Conservation (phyloP, 2,113 vertebrate species). For the Pelvicachromis taeniatus region DNA sequence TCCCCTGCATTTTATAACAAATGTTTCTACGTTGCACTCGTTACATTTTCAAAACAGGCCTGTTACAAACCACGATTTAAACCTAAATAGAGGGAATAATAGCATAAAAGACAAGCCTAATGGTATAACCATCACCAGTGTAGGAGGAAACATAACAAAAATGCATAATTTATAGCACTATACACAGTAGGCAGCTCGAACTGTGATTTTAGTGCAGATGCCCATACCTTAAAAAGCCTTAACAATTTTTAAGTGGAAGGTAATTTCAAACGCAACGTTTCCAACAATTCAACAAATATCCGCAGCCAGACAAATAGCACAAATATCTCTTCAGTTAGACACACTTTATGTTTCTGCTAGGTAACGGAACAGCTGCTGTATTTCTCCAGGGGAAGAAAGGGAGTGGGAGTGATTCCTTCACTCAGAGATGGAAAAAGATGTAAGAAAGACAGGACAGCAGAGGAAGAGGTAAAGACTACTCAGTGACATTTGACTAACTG, state of each 20-base stretch:
- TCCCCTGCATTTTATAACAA: neutral
- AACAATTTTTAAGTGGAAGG: neutral
- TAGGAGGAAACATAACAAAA: neutral
- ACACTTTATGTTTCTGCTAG: neutral
- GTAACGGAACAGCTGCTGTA: neutral
- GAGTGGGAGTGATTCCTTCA: neutral
- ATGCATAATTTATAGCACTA: neutral
- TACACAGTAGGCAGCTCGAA: neutral
- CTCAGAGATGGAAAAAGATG: neutral
- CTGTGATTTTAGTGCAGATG: neutral
- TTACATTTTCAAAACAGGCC: neutral
- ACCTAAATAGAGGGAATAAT: neutral
- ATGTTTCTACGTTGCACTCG: neutral
- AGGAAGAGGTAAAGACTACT: neutral
- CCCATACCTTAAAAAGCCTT: rapidly evolving
- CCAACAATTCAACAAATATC: neutral
- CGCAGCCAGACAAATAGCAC: neutral
- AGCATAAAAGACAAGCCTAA: neutral
- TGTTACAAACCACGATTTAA: neutral
- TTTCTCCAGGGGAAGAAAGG: neutral
- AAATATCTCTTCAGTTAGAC: neutral
- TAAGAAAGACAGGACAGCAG: neutral
- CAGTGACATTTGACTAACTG: neutral
- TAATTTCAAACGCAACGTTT: neutral
- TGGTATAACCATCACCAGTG: neutral